Base-by-base conservation (phyloP, 2,888 invertebrate species). In the Eupithecia exiguata region DNA sequence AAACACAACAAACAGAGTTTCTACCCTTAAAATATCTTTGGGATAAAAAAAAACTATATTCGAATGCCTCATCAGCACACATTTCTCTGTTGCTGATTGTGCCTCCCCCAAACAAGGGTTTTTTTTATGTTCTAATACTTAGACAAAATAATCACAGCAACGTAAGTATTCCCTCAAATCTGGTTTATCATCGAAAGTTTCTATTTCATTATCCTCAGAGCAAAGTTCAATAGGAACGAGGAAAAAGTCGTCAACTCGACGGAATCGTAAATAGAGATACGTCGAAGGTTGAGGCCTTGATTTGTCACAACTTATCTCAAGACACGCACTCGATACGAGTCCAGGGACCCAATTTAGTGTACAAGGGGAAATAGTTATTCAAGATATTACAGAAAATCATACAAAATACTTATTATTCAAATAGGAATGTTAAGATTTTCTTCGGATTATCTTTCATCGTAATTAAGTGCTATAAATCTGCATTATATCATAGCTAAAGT, bases 231-330 rank as follows among this genome's bases (percentile, higher is more conserved):
- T 80, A 78, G 69, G 74, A 78, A 75, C 69, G 76, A 77, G 79
- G 80, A 82, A 82, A 82, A 80, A 78, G 80, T 78, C 80, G 79
- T 81, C 81, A 80, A 80, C 77, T 82, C 75, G 73, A 70, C 80
- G 78, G 80, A 82, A 82, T 83, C 80, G 80, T 82, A 83, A 83
- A 83, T 83, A 81, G 82, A 82, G 80, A 80, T 81, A 80, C 80
- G 82, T 80, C 77, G 79, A 77, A 79, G 81, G 81, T 81, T 81
- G 79, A 81, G 82, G 82, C 84, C 83, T 84, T 86, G 88, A 89
- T 89, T 88, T 88, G 88, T 89, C 86, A 86, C 85, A 83, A 83
- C 85, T 85, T 88, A 88, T 88, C 88, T 85, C 77, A 79, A 81
- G 80, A 75, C 72, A 79, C 77, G 75, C 77, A 70, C 68, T 68